Evolutionary conservation across 1,140 invertebrate genomes (phyloP).

Genomic region (Caerostris extrusa): DNA sequence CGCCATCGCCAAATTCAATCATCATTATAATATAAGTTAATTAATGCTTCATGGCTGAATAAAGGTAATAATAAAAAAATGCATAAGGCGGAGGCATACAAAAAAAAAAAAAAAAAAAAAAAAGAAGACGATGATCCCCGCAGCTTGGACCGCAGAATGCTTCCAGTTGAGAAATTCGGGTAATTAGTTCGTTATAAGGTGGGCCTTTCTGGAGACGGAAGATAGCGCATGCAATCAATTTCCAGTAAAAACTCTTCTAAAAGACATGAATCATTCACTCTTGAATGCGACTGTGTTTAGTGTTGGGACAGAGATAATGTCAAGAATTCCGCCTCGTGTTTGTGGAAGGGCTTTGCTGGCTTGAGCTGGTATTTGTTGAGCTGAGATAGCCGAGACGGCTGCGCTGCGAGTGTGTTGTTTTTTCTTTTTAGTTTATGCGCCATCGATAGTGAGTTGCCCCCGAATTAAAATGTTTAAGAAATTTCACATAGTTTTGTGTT

Average conservation of each 20-base stretch:
- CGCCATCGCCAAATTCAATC: slow-evolving; percentile 44
- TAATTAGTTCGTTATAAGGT: slow-evolving; percentile 75
- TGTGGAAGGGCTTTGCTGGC: slow-evolving; percentile 39
- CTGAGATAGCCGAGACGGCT: neutral
- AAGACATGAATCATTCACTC: slow-evolving; percentile 73
- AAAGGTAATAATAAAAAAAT: slow-evolving; percentile 40
- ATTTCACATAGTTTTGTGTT: neutral
- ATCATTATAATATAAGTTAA: slow-evolving; percentile 68
- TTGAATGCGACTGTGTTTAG: slow-evolving; percentile 71
- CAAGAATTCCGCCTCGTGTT: slow-evolving; percentile 52
- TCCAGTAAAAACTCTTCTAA: slow-evolving; percentile 70
- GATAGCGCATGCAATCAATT: slow-evolving; percentile 72
- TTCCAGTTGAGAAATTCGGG: slow-evolving; percentile 59
- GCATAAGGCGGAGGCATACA: neutral
- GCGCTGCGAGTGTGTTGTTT: neutral
- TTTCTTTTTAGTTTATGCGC: neutral
- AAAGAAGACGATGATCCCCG: neutral
- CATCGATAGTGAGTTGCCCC: neutral
- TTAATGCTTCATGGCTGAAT: slow-evolving; percentile 69
- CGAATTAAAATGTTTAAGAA: slow-evolving; percentile 1
- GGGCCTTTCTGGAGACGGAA: slow-evolving; percentile 35
- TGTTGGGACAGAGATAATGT: slow-evolving; percentile 64
- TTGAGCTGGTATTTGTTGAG: neutral
- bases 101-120: slow-evolving; percentile 42
- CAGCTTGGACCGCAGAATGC: slow-evolving; percentile 22